Base-by-base conservation (phyloP, 2,888 invertebrate species). In the Ecliptopera silaceata region DNA sequence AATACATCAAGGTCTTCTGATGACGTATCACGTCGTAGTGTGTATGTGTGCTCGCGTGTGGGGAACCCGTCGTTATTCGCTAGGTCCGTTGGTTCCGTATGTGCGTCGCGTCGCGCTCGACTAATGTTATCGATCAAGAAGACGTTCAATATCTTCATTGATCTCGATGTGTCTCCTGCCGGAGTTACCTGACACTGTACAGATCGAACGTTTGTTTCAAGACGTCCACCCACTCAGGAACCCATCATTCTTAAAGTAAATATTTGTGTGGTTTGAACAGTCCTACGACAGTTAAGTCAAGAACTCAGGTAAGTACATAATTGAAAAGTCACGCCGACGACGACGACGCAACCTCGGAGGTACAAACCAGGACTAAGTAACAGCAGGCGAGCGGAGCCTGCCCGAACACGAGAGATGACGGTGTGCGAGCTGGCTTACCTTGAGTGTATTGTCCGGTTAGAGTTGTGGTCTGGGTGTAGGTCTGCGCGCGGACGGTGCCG, bases 361-460 rank as follows among this genome's bases (percentile, higher is more conserved):
- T n/a, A n/a, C n/a, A n/a, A n/a, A n/a, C n/a, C 39, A 39, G 10
- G 17, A 1, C 17, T 36, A n/a, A n/a, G 15, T 15, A 10, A n/a
- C 32, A 38, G 4, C 38, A 29, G 20, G 39, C 6, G 1, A 26
- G 26, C 26, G 8, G 1, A 6, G 8, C 26, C 6, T 18, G 12
- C 22, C 39, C 42, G 52, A 52, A 48, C 50, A 46, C 55, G 61
- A 47, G 20, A 32, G 32, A 5, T 2, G 26, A 26, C n/a, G 29
- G 6, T 15, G 26, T 44, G 32, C 2, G 34, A 12, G 13, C 51
- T 51, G 38, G 68, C 84, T 84, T 76, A 85, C 86, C 85, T 84
- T 75, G 74, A 69, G 52, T 53, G 60, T 61, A 36, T 56, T 50
- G 57, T 59, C 43, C 66, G 64, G 66, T 70, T 68, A 77, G 65